Base-by-base conservation (phyloP, 2,113 vertebrate genomes). In the Diphyllodes magnificus region DNA sequence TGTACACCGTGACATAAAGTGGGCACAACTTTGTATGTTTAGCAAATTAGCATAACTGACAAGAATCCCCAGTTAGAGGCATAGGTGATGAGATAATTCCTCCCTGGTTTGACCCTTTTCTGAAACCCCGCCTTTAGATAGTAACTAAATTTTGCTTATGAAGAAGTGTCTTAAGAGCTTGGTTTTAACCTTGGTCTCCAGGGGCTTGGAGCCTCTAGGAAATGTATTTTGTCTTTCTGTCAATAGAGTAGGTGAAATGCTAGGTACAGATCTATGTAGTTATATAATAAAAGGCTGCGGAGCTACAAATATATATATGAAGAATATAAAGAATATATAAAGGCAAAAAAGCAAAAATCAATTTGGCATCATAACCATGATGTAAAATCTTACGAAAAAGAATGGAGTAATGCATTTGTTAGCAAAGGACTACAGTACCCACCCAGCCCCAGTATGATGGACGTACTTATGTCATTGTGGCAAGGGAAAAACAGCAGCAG, bases 221-320 rank as follows among this genome's bases (percentile, higher is more conserved):
- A 33, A 45, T 53, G 7, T 37, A 31, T 45, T 45, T 71, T 63
- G 4, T 63, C 22, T 22, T 54, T 63, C 33, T 72, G 39, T 39
- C 33, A 18, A 64, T 12, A 39, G 9, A 23, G 14, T 11, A 54
- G 40, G 40, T 54, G 18, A 54, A 39, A 64, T 73, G 23, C 12
- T 39, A 33, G 57, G 4, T 33, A 23, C 0, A 0, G 39, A 84
- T 64, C n/a, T 45, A 8, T 54, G n/a, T 18, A 64, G 11, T n/a
- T 18, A 27, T 54, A 53, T 9, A 72, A 63, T 33, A 37, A 53
- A 31, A 39, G 24, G 31, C 37, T 42, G 20, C 31, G 35, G 54
- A 60, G 24, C 15, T 60, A 42, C 35, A 69, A 9, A 59, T 40
- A 44, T 7, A 23, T 35, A 33, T n/a, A 53, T 53, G 35, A 50